Conservation (phyloP, 2,888 invertebrate genomes). For the Tiphia femorata region DNA sequence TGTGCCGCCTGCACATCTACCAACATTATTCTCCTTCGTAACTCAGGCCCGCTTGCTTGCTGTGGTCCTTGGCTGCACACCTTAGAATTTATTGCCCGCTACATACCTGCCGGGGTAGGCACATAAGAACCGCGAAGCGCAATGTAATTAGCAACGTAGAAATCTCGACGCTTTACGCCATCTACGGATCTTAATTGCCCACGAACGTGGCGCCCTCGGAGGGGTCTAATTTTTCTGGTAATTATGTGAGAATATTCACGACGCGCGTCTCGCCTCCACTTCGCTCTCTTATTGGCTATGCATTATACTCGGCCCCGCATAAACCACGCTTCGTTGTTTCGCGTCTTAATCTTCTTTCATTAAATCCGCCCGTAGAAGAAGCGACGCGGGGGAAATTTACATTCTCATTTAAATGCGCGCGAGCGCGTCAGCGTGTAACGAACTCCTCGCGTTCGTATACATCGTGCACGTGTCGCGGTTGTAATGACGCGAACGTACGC, state of each 20-base stretch:
- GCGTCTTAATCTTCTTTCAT: no score
- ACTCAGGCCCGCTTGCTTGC: conserved; percentile 47
- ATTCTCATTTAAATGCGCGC: no score
- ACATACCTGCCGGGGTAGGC: conserved; percentile 47
- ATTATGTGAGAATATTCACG: conserved; percentile 20
- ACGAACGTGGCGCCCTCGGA: conserved; percentile 17
- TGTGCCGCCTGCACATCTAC: conserved; percentile 32
- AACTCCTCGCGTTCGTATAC: no score
- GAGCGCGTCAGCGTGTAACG: no score
- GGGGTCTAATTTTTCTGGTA: conserved; percentile 30
- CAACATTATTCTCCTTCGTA: conserved; percentile 56
- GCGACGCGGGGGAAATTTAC: no score
- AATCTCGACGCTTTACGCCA: conserved; percentile 48
- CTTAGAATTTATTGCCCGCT: conserved; percentile 54
- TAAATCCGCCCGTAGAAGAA: no score
- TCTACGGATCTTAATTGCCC: conserved; percentile 47
- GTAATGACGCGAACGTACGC: no score
- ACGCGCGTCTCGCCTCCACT: neutral
- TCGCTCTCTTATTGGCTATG: no score
- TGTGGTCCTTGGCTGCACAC: conserved; percentile 39
- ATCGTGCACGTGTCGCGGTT: no score
- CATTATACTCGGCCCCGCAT: no score
- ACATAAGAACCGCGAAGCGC: conserved; percentile 51
- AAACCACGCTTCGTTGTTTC: neutral
- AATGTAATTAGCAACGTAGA: conserved; percentile 55